Base-by-base conservation (phyloP, 2,797 vertebrate species). In the Chloroceryle amazona region DNA sequence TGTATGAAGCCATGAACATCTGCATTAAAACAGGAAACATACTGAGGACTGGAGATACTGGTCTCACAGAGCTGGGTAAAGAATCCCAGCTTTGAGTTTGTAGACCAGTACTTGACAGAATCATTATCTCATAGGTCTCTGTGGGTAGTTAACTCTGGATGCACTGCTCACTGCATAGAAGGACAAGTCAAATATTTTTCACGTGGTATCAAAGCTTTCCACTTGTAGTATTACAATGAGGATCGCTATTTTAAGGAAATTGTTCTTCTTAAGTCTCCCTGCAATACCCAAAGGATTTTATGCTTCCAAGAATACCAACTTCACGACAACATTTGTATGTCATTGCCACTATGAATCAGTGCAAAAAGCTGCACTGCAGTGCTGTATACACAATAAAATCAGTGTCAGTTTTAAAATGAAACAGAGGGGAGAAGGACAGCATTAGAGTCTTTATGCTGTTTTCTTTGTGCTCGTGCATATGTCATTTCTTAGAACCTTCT, bases 161-260 rank as follows among this genome's bases (percentile, higher is more conserved):
- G 31, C 51, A 73, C 96, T 90, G 70, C 67, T 81, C 57, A 61
- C 74, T 82, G 33, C 63, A 33, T 62, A 81, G 75, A 75, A 95
- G n/a, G 81, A 49, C 61, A 80, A 93, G 37, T 28, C 49, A 89
- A 60, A 90, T 96, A 95, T 91, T 97, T 98, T 96, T 89, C 76
- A 85, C 42, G 17, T 62, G 58, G 44, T 94, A 61, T 93, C 91
- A 93, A 82, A 94, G 52, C 60, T 91, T 97, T 61, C 57, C 76
- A 54, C 29, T 79, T 85, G 47, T 67, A 80, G 65, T 26, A 51
- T 51, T 28, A 51, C 51, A 79, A 39, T 78, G 66, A 87, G 44
- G 51, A 67, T 65, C n/a, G 33, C 46, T 86, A 49, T 91, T 95
- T 60, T 97, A 93, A 93, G 92, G 91, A 95, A 90, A 82, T 91